Evolutionary conservation across 2,113 vertebrate species (phyloP).

Genomic region (Oryzias melastigma): DNA sequence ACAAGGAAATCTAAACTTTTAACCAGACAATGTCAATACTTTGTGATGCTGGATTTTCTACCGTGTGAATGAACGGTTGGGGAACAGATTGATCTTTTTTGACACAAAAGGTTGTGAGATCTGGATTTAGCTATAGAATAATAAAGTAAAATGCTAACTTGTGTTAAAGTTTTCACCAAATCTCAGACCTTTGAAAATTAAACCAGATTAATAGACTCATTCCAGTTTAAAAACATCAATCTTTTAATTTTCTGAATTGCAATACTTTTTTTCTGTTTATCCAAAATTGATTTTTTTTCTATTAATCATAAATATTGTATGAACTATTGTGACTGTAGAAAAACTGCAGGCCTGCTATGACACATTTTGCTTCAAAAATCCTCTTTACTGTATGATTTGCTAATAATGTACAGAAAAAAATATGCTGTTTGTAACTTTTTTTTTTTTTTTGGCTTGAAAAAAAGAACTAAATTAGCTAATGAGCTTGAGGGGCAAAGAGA

Average conservation of each 20-base stretch:
- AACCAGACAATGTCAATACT: slow-evolving; percentile 53
- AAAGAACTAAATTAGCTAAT: slow-evolving; percentile 36
- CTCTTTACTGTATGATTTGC: slow-evolving; percentile 50
- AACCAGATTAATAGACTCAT: slow-evolving; percentile 25
- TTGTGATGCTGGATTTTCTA: slow-evolving; percentile 71
- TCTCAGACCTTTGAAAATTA: slow-evolving; percentile 25
- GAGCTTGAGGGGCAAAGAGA: slow-evolving; percentile 55
- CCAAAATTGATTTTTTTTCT: not conserved
- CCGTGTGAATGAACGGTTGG: slow-evolving; percentile 59
- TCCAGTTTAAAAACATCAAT: slow-evolving; percentile 11
- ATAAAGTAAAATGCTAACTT: slow-evolving; percentile 49
- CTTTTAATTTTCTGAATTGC: slow-evolving; percentile 15
- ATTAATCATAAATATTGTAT: slow-evolving; percentile 44
- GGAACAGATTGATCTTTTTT: slow-evolving; percentile 49
- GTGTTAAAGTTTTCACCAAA: slow-evolving; percentile 25
- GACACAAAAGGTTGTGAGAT: slow-evolving; percentile 44
- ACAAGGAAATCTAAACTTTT: slow-evolving; percentile 40
- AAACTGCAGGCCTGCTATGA: slow-evolving; percentile 40
- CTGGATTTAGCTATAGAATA: slow-evolving; percentile 48
- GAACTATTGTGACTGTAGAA: slow-evolving; percentile 52
- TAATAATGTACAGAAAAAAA: slow-evolving; percentile 72
- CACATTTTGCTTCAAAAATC: slow-evolving; percentile 46
- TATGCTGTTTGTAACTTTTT: slow-evolving; percentile 58
- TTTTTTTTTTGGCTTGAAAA: slow-evolving; percentile 20
- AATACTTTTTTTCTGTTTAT: not conserved